Base-by-base conservation (phyloP, 2,113 vertebrate genomes). In the Odontophorus gujanensis region DNA sequence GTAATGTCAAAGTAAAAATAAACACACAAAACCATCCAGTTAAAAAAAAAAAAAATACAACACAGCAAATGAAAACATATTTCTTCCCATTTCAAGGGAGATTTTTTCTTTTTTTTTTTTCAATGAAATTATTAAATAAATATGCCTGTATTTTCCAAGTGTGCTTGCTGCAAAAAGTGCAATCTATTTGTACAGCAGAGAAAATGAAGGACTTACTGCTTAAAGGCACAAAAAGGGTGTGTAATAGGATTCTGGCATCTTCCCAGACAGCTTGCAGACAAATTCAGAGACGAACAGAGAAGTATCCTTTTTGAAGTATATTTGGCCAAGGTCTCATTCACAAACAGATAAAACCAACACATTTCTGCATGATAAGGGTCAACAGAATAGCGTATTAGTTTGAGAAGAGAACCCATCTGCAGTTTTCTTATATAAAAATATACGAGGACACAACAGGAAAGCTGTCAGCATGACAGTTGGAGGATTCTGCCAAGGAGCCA, bases 391-490 rank as follows among this genome's bases (percentile, higher is more conserved):
- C 90, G n/a, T 94, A 87, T 95, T 95, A 89, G 92, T 94, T 96
- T 95, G 94, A 95, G 89, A 91, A 97, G 89, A 97, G 42, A 95
- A 92, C 69, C 92, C 91, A 92, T 97, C 97, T 97, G 93, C 68
- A 93, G 78, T 89, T 95, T 90, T 95, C 95, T 94, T 97, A 96
- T 94, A 96, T 94, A 96, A 96, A 94, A 96, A 96, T 97, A 94
- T 83, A 97, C 12, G 84, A 97, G 95, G 96, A 97, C 96, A 97
- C 96, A 97, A 96, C 95, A 96, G 96, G 94, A 97, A 97, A 97
- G 96, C 96, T 97, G 97, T 96, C 97, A 97, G 95, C 94, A 91
- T 97, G 97, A 96, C 96, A 97, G 95, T 97, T 97, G 92, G 95
- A 96, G 94, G 89, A 96, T 96, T 97, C 93, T 97, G 94, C 94